phyloP scores from a whole-genome alignment of 2,797 vertebrate genomes.

The Australoheros facetus region DNA sequence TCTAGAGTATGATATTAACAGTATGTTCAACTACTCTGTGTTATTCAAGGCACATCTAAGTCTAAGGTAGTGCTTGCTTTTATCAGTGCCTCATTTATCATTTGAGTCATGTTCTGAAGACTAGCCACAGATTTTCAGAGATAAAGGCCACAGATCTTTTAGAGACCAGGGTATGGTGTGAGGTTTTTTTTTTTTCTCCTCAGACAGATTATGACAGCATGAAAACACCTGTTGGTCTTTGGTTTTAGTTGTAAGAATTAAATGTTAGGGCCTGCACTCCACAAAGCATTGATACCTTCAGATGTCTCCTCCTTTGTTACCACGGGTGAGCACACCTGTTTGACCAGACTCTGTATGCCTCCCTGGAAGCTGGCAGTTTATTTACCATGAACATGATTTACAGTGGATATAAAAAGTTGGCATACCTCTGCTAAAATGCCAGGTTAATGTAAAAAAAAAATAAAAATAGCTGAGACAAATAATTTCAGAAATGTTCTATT shows the following conservation, averaged over 20 bases:
- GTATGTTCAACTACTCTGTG: not conserved
- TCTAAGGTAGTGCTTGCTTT: constrained; percentile 29
- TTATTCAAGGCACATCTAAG: constrained; percentile 10
- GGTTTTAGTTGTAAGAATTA: constrained; percentile 42
- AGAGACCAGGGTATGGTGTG: not conserved
- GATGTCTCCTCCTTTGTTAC: constrained; percentile 16
- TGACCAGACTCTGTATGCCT: constrained; percentile 19
- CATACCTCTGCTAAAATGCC: not conserved
- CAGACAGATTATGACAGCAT: constrained; percentile 53
- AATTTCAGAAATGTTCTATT: not conserved
- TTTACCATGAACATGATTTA: constrained; percentile 37
- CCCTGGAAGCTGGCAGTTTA: constrained; percentile 3
- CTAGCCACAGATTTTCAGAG: constrained; percentile 42
- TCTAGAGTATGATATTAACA: not conserved
- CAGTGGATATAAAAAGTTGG: not conserved
- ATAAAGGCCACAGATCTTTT: constrained; percentile 36
- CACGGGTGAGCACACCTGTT: constrained; percentile 18
- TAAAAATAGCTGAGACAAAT: not conserved
- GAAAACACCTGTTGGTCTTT: constrained; percentile 31
- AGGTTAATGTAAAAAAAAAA: not conserved
- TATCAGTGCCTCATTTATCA: constrained; percentile 32
- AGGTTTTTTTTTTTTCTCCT: not conserved
- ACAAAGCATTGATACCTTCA: constrained; percentile 36
- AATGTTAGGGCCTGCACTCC: constrained; percentile 32
- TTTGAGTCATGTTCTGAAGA: constrained; percentile 45